A percentile compares a stretch with the other conserved stretches of the same genome.
Evolutionary conservation across 2,888 invertebrate species (phyloP).

Genomic region (Sinotaia quadrata): DNA sequence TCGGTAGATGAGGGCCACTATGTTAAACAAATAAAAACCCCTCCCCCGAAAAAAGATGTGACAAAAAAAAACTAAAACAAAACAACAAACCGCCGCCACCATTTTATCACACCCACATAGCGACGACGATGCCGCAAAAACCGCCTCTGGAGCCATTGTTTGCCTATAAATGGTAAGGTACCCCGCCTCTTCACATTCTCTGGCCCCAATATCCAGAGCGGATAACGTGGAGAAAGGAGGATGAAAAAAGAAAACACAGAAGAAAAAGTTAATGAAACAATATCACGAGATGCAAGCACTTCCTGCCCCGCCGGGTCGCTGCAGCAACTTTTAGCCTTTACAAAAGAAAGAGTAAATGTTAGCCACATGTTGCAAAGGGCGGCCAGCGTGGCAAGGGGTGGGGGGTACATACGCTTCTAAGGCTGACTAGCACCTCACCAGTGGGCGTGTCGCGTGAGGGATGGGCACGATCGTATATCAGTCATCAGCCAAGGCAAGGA

Average conservation of each 20-base stretch:
- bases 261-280: constrained; percentile 29
- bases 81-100: no score
- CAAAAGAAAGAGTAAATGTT: background rate
- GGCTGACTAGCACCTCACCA: no score
- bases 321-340: background rate
- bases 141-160: background rate
- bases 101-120: no score
- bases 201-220: background rate
- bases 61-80: no score
- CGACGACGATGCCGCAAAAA: background rate
- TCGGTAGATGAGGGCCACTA: no score
- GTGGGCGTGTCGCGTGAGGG: no score
- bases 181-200: background rate
- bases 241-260: no score
- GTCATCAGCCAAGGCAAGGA: no score
- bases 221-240: constrained; percentile 13
- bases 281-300: constrained; percentile 5
- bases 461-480: no score
- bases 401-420: background rate
- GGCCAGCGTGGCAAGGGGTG: background rate
- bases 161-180: background rate
- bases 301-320: background rate
- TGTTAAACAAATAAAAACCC: no score
- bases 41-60: no score
- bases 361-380: constrained; percentile 12